phyloP scores from a whole-genome alignment of 2,113 vertebrate species.

The Spheniscus mendiculus region DNA sequence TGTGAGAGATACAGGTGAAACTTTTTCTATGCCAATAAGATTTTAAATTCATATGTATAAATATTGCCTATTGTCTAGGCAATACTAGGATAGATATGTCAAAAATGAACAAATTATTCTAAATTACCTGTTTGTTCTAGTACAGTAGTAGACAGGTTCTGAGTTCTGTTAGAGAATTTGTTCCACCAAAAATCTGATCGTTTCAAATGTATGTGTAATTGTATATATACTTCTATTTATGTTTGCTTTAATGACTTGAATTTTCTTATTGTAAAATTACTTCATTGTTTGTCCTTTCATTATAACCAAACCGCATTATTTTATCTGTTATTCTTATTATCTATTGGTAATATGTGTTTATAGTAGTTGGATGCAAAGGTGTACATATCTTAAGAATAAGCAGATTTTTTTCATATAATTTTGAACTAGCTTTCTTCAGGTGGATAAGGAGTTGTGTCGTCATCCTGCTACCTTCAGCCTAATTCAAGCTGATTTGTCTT shows the following conservation, averaged over 20 bases:
- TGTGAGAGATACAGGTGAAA: not conserved
- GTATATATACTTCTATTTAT: not conserved
- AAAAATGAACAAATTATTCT: not conserved
- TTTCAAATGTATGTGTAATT: not conserved
- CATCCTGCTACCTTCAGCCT: not conserved
- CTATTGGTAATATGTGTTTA: not conserved
- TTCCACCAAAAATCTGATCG: not conserved
- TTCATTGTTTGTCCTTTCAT: not conserved
- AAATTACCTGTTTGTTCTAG: not conserved
- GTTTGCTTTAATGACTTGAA: not conserved
- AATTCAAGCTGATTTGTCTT: constrained; percentile 13
- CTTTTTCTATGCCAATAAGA: not conserved
- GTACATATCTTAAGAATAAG: not conserved
- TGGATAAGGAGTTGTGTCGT: not conserved
- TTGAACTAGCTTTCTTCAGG: not conserved
- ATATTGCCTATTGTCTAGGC: not conserved
- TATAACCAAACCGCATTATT: not conserved
- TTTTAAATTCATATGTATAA: not conserved
- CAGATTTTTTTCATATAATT: not conserved
- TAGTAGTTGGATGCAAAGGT: not conserved
- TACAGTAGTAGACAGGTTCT: not conserved
- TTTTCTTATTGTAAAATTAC: not conserved
- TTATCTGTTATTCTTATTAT: not conserved
- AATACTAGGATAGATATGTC: not conserved
- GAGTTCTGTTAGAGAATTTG: not conserved